Evolutionary conservation across 2,888 invertebrate genomes (phyloP).

Genomic region (Ormyrus rosae): DNA sequence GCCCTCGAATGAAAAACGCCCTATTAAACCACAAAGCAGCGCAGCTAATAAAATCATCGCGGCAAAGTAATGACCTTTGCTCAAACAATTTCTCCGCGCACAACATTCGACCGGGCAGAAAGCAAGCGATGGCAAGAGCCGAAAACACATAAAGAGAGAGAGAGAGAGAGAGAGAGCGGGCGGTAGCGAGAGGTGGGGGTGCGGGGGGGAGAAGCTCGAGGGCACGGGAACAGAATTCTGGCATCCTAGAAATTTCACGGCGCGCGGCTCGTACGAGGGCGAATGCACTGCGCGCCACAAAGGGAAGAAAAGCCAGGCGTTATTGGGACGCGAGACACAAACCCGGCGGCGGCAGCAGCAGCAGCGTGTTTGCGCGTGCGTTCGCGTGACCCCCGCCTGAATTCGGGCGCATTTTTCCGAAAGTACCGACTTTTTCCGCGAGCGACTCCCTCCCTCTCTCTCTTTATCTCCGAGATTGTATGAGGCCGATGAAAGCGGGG

Average conservation of each 20-base stretch:
- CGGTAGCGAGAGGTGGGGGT: neutral
- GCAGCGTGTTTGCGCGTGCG: neutral
- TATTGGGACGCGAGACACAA: constrained; percentile 30
- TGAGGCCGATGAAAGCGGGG: too few species aligned
- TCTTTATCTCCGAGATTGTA: too few species aligned
- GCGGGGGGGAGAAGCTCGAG: neutral
- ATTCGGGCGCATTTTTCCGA: neutral
- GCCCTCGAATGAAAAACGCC: too few species aligned
- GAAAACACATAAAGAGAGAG: neutral
- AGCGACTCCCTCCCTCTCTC: neutral
- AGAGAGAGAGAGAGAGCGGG: constrained; percentile 3
- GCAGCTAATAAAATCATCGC: constrained; percentile 12
- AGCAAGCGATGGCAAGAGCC: neutral
- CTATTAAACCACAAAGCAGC: too few species aligned
- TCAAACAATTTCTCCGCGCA: constrained; percentile 18
- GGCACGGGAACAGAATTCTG: constrained; percentile 35
- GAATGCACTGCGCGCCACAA: constrained; percentile 34
- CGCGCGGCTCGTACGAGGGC: constrained; percentile 13
- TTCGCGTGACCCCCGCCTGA: neutral
- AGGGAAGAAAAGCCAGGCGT: constrained; percentile 47
- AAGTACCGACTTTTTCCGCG: neutral
- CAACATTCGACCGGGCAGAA: constrained; percentile 1
- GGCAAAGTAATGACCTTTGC: constrained; percentile 22
- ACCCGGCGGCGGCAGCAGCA: neutral
- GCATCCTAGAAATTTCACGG: constrained; percentile 52